Evolutionary conservation across 2,113 vertebrate genomes (phyloP).

Genomic region (Pluvialis apricaria): DNA sequence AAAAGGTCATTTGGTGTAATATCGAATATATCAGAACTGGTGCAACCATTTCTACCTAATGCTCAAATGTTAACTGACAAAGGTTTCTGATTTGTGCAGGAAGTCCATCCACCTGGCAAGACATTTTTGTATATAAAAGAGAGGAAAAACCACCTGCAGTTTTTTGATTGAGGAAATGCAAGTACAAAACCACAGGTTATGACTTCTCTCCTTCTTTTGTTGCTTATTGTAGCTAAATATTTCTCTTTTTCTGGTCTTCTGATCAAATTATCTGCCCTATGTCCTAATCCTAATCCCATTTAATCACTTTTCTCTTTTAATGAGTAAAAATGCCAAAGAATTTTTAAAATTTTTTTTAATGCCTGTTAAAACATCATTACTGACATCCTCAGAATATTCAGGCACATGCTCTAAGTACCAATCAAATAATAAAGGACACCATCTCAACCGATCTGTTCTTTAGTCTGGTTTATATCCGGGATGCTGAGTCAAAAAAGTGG

Average conservation of each 20-base stretch:
- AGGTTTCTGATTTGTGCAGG: background rate
- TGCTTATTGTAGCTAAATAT: background rate
- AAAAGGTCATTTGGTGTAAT: background rate
- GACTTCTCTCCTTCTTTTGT: background rate
- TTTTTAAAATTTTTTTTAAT: background rate
- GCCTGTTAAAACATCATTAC: background rate
- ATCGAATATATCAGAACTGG: background rate
- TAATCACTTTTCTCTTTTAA: background rate
- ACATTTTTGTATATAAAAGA: background rate
- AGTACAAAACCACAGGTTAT: background rate
- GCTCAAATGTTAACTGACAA: background rate
- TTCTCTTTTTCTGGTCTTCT: background rate
- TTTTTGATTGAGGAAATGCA: background rate
- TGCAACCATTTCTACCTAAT: background rate
- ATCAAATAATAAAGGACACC: background rate
- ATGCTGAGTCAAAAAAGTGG: background rate
- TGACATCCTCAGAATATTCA: background rate
- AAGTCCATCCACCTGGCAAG: background rate
- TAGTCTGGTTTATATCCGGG: background rate
- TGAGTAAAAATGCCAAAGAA: background rate
- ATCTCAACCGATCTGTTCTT: background rate
- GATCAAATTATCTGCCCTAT: background rate
- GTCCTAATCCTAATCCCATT: background rate
- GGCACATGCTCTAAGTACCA: background rate
- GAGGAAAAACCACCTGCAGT: background rate